These are phyloP conservation scores for Hartigia nigra DNA, from an alignment of 2,888 invertebrate species.

Conservation along the genomic window DNA sequence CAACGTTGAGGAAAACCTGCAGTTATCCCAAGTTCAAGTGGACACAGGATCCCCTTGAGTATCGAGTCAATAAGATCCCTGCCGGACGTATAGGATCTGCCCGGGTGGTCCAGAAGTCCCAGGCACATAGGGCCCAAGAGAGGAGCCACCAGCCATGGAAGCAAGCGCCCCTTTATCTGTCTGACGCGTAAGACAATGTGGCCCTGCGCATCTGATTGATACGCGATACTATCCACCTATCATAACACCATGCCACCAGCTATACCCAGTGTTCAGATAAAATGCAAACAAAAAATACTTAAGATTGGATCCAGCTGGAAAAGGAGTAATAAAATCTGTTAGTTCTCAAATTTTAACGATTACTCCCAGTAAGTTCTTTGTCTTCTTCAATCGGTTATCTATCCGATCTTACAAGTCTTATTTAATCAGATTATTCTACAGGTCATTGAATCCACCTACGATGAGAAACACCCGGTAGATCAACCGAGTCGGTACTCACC, in stretches of 20 bases:
- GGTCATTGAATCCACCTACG: background rate
- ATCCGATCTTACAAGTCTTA: background rate
- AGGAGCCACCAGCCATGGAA: slow-evolving; percentile 24
- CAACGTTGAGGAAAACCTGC: background rate
- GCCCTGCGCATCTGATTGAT: slow-evolving; percentile 60
- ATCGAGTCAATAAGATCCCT: slow-evolving; percentile 58
- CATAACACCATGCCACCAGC: slow-evolving; percentile 36
- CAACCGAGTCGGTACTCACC: slow-evolving; percentile 43
- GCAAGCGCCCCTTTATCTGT: slow-evolving; percentile 52
- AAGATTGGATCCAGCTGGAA: background rate
- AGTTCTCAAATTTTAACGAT: background rate
- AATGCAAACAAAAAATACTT: background rate
- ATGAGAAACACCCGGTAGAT: slow-evolving; percentile 49
- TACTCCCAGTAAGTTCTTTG: background rate
- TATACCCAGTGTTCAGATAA: slow-evolving; percentile 8
- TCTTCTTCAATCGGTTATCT: background rate
- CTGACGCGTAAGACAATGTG: slow-evolving; percentile 60
- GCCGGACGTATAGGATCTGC: slow-evolving; percentile 49
- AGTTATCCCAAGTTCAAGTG: background rate
- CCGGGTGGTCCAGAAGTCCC: slow-evolving; percentile 58
- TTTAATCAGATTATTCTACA: background rate
- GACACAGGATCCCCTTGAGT: slow-evolving; percentile 18
- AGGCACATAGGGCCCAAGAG: slow-evolving; percentile 36
- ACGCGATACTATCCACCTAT: slow-evolving; percentile 59
- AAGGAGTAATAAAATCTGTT: background rate